phyloP scores from a whole-genome alignment of 2,888 invertebrate species.

The Ochropleura plecta region DNA sequence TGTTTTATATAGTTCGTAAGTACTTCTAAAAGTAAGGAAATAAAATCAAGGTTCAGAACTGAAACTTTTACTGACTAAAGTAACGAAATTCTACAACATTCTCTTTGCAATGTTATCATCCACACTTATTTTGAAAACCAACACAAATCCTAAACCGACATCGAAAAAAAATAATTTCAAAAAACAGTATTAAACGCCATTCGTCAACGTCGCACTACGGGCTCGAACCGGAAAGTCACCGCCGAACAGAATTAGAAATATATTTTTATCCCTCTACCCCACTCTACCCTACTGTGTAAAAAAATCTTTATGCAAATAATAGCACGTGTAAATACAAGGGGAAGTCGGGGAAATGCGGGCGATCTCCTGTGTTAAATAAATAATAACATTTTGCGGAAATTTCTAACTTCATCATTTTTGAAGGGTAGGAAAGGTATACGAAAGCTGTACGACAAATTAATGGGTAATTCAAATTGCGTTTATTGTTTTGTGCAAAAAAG shows the following conservation, averaged over 20 bases:
- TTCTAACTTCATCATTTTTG: constrained; percentile 58
- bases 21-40: background rate
- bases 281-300: constrained; percentile 76
- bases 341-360: constrained; percentile 75
- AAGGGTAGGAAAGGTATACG: constrained; percentile 49
- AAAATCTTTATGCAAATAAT: constrained; percentile 90
- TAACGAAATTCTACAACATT: background rate
- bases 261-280: constrained; percentile 88
- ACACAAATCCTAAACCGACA: constrained; percentile 39
- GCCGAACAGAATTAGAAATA: constrained; percentile 88
- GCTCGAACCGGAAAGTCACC: constrained; percentile 83
- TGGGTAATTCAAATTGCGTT: constrained; percentile 39
- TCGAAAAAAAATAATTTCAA: constrained; percentile 76
- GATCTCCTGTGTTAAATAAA: constrained; percentile 71
- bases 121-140: constrained; percentile 33
- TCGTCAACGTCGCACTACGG: constrained; percentile 84
- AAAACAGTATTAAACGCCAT: constrained; percentile 83
- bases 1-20: too few species aligned
- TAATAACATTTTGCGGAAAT: constrained; percentile 66
- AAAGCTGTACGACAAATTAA: constrained; percentile 66
- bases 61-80: too few species aligned
- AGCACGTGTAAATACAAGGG: constrained; percentile 88
- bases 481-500: constrained; percentile 29
- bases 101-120: constrained; percentile 21
- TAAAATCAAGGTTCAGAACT: background rate